These are phyloP conservation scores for Parotia lawesii DNA, from an alignment of 2,113 vertebrate genomes.

Conservation along the genomic window DNA sequence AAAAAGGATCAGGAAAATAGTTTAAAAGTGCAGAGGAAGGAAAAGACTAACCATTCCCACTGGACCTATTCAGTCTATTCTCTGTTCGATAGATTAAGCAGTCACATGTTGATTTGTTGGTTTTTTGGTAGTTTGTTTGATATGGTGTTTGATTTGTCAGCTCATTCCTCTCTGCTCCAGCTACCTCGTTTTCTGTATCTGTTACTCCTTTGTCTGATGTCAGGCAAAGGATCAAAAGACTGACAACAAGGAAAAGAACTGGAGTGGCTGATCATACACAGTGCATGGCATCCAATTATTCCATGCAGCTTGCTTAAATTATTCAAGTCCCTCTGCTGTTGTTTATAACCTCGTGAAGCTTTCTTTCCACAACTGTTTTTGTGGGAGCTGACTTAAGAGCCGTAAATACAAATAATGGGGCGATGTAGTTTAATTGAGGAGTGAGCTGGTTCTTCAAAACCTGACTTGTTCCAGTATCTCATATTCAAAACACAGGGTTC, in stretches of 20 bases:
- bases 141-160: not conserved
- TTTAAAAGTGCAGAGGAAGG: not conserved
- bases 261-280: not conserved
- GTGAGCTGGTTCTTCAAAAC: not conserved
- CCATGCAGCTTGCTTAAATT: not conserved
- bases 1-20: not conserved
- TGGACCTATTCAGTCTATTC: not conserved
- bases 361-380: not conserved
- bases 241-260: not conserved
- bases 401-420: not conserved
- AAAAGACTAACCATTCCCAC: not conserved
- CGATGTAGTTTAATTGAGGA: not conserved
- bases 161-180: not conserved
- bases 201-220: not conserved
- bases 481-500: not conserved
- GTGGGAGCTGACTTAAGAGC: not conserved
- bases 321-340: not conserved
- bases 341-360: not conserved
- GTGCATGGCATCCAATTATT: conserved; percentile 2
- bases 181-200: not conserved
- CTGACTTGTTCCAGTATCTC: not conserved
- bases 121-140: not conserved
- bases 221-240: conserved; percentile 8
- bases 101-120: not conserved
- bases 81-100: not conserved